A percentile compares a stretch with the other conserved stretches of the same genome.
phyloP scores from a whole-genome alignment of 1,140 invertebrate species.

The Drosophila kepulauana region DNA sequence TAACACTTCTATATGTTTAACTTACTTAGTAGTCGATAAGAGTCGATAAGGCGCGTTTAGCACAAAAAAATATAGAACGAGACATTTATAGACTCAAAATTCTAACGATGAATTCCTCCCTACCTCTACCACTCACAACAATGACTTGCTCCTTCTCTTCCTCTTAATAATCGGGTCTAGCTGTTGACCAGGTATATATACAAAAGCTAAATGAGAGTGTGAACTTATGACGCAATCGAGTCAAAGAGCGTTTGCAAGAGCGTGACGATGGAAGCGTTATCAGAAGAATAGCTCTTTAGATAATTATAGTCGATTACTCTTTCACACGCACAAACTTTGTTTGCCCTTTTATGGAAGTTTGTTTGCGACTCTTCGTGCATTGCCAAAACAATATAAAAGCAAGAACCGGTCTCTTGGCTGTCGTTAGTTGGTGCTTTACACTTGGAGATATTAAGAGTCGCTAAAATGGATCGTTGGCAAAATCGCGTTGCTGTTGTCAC shows the following conservation, averaged over 20 bases:
- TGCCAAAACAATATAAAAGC: not conserved
- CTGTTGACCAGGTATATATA: no score
- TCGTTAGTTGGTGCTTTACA: not conserved
- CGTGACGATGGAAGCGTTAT: not conserved
- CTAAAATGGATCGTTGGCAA: constrained; percentile 49
- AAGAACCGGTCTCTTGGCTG: not conserved
- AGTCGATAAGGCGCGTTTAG: no score
- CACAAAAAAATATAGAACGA: no score
- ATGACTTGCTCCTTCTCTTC: no score
- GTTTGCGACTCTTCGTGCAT: not conserved
- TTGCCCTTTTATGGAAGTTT: constrained; percentile 14
- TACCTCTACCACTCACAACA: no score
- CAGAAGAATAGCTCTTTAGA: not conserved
- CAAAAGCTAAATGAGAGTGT: no score
- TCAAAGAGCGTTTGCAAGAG: not conserved
- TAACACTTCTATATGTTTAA: no score
- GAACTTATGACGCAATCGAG: no score
- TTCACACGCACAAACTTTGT: not conserved
- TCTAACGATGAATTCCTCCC: no score
- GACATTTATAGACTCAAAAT: no score
- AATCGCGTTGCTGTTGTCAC: constrained; percentile 37
- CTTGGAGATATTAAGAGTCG: not conserved
- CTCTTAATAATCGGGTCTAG: no score
- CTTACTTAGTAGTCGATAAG: no score
- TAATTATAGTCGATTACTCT: constrained; percentile 8